These are phyloP conservation scores for Philopotamus ludificatus DNA, from an alignment of 1,140 invertebrate species.

Conservation along the genomic window DNA sequence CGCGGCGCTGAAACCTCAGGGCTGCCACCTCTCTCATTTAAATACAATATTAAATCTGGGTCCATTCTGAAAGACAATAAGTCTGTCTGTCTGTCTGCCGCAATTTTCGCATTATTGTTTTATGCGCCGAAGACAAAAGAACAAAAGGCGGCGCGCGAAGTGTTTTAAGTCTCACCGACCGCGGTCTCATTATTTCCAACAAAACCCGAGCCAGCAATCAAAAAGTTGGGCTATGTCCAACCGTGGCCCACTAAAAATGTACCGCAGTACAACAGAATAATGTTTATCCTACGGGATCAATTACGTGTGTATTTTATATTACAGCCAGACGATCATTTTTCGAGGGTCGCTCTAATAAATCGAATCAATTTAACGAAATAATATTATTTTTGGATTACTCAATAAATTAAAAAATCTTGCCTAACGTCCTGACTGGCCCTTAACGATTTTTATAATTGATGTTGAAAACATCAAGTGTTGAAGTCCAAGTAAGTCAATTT, in stretches of 20 bases:
- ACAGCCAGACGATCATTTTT: no score
- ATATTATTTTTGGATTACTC: no score
- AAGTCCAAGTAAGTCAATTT: no score
- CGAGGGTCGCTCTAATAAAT: no score
- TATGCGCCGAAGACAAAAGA: constrained; percentile 29
- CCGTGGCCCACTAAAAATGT: constrained; percentile 5
- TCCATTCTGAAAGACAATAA: constrained; percentile 34
- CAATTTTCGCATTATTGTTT: constrained; percentile 38
- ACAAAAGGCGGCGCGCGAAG: constrained; percentile 25
- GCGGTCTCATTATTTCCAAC: constrained; percentile 27
- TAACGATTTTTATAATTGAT: no score
- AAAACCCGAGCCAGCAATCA: constrained; percentile 29
- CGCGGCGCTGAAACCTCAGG: neutral
- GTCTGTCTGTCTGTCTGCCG: constrained; percentile 30
- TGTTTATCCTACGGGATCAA: neutral
- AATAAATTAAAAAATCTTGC: no score
- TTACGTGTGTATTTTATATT: no score
- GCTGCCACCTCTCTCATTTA: no score
- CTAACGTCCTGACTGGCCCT: no score
- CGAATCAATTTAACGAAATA: no score
- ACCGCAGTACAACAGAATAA: neutral
- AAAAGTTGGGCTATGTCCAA: constrained; percentile 27
- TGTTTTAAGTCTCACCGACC: constrained; percentile 27
- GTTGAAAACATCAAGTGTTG: no score
- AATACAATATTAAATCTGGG: no score